Evolutionary conservation across 2,888 invertebrate species (phyloP), one percentile per base, ranked within the genome.

Genomic region (Ormyrus thymus): DNA sequence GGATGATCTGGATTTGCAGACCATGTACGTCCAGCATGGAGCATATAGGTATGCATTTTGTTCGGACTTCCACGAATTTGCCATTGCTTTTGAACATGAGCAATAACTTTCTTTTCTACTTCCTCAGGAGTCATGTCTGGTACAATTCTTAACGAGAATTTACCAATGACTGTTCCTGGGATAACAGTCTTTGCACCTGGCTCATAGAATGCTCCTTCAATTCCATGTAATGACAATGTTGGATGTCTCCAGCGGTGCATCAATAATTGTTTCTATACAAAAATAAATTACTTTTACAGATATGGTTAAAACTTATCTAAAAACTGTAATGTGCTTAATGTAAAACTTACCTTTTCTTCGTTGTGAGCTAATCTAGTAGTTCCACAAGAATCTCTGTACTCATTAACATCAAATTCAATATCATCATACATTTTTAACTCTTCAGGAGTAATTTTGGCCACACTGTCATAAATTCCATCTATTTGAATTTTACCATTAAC

Each of bases 171-270:
- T 91, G 97, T 96, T 64, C 95, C 93, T 0, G 97, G 97, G 86
- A 97, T 98, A 0, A 99, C 98, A 74, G 99, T 99, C 90, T 99
- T 99, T 29, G 95, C 95, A 11, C 99, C 99, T 0, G 96, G 93
- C 83, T 97, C 98, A 89, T 95, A 95, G 87, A 98, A 98, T 7
- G 98, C 98, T 50, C 94, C 98, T 91, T 99, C 97, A 86, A 98
- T 96, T 58, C 98, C 98, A 90, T 99, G 99, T 66, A 99, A 91
- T 0, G 98, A 98, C 8, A 99, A 92, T 72, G 95, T 95, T 2
- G 99, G 99, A 88, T 94, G 96, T 73, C 99, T 93, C 99, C 99
- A 99, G 80, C 99, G 94, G 88, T 96, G 95, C 97, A 98, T 97
- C 84, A 99, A 90, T 13, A 98, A 91, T 86, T 96, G 92, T 68